Evolutionary conservation across 2,113 vertebrate species (phyloP).

Genomic region (Synodontis membranacea): DNA sequence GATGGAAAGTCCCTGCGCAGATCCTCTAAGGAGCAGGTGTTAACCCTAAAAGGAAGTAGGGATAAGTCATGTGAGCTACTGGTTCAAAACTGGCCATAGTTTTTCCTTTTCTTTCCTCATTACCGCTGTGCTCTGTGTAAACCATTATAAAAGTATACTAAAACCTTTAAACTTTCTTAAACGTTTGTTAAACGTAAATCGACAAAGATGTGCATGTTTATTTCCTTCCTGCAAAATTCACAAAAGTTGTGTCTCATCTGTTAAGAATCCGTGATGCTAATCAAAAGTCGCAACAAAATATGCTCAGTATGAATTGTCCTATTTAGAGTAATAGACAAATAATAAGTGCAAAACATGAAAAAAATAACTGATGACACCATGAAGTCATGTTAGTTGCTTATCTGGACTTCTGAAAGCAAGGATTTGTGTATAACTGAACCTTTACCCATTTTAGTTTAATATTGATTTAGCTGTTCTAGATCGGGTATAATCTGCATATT

Average conservation of each 20-base stretch:
- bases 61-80: neutral
- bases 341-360: neutral
- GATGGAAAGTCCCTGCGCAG: neutral
- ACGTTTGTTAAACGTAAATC: too few relatives aligned
- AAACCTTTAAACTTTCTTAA: too few relatives aligned
- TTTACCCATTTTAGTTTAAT: neutral
- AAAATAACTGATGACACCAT: neutral
- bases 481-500: neutral
- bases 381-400: neutral
- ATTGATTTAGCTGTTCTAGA: neutral
- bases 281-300: neutral
- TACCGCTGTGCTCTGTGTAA: neutral
- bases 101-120: conserved; percentile 8
- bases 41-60: neutral
- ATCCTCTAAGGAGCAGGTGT: neutral
- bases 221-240: neutral
- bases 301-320: neutral
- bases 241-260: neutral
- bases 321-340: neutral
- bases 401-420: neutral
- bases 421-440: neutral
- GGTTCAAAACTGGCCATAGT: neutral
- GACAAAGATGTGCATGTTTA: neutral
- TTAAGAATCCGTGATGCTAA: neutral
- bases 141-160: neutral